phyloP scores from a whole-genome alignment of 2,888 invertebrate species.

The Cheilosia vernalis region DNA sequence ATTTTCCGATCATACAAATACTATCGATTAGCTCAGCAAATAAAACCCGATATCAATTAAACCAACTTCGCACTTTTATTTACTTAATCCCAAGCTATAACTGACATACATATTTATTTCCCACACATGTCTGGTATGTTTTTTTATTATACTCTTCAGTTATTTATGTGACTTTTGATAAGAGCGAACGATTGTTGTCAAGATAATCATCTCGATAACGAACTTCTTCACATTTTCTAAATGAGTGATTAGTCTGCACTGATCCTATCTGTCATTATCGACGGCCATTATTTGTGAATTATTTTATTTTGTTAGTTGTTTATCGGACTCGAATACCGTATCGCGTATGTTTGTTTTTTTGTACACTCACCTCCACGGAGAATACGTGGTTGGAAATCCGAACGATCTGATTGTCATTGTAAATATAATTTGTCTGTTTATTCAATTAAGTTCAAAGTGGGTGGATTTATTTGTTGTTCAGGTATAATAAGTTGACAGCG shows the following conservation, averaged over 20 bases:
- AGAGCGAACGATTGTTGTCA: neutral
- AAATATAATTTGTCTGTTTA: constrained; percentile 16
- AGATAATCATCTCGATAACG: constrained; percentile 4
- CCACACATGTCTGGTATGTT: neutral
- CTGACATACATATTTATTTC: neutral
- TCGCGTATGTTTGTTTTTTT: neutral
- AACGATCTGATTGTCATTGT: constrained; percentile 27
- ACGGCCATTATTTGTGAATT: neutral
- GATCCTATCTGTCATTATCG: constrained; percentile 1
- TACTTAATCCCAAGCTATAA: neutral
- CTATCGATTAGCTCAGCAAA: too few species aligned
- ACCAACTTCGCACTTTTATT: neutral
- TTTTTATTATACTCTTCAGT: neutral
- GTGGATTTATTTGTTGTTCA: neutral
- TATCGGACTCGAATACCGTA: neutral
- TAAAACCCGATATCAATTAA: neutral
- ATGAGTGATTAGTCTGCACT: neutral
- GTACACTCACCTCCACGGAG: neutral
- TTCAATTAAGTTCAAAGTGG: neutral
- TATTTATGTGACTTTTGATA: constrained; percentile 8
- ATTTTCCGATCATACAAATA: too few species aligned
- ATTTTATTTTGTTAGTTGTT: neutral
- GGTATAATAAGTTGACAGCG: neutral
- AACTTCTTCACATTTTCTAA: neutral
- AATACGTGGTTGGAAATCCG: constrained; percentile 31